A percentile compares a stretch with the other conserved stretches of the same genome.
Conservation (phyloP, 2,888 invertebrate genomes). For the Acholoe squamosa region DNA sequence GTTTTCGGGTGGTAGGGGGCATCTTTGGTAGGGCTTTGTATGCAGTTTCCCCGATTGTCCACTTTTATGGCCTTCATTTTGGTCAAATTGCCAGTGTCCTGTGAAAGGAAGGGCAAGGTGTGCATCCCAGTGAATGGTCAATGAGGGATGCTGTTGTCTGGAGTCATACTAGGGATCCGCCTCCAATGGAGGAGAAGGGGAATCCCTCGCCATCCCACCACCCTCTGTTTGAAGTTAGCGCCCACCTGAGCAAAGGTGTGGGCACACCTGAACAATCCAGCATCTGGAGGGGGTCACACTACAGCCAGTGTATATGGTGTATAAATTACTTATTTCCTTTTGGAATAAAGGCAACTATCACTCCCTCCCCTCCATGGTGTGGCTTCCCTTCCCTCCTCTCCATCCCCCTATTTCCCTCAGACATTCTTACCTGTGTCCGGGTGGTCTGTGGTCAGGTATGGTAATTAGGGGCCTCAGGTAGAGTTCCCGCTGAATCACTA, state of each 20-base stretch:
- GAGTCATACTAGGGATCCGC: not conserved
- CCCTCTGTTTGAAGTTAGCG: not conserved
- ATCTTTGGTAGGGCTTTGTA: not conserved
- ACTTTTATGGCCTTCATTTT: slow-evolving; percentile 50
- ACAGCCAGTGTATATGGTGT: not conserved
- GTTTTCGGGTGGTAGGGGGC: not conserved
- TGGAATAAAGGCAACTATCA: not conserved
- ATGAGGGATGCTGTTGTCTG: slow-evolving; percentile 12
- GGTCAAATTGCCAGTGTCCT: not conserved
- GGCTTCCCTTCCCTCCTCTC: not conserved
- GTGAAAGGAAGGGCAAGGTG: not conserved
- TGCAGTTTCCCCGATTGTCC: slow-evolving; percentile 42
- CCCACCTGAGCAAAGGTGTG: slow-evolving; percentile 35
- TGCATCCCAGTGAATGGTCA: slow-evolving; percentile 35
- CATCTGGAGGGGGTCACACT: slow-evolving; percentile 7
- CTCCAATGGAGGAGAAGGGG: not conserved
- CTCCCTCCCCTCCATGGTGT: not conserved
- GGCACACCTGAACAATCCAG: slow-evolving; percentile 2
- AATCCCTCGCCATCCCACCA: slow-evolving; percentile 8
- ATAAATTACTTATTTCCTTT: slow-evolving; percentile 32
- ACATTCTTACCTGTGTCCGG: not conserved
- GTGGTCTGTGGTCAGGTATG: not conserved
- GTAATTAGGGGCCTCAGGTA: not conserved
- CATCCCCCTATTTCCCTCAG: not conserved
- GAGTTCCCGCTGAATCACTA: not conserved